phyloP scores from a whole-genome alignment of 2,113 vertebrate genomes.

The Pogonocichla stellata region DNA sequence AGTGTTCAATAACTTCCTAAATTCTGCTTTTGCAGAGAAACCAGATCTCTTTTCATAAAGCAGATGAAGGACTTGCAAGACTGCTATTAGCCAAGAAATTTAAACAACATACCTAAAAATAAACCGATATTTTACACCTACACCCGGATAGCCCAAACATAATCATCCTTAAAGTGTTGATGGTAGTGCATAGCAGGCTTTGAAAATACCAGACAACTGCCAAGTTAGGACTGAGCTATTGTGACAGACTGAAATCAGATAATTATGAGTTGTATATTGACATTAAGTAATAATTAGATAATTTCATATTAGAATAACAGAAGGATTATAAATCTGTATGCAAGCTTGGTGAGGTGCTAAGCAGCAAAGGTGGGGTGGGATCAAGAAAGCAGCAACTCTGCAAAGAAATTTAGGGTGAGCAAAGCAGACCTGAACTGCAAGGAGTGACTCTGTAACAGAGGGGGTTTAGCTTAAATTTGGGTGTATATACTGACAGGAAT shows the following conservation, averaged over 20 bases:
- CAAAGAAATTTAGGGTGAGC: background rate
- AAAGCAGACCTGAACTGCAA: background rate
- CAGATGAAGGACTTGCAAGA: background rate
- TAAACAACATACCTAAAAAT: background rate
- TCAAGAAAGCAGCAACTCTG: background rate
- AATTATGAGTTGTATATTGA: background rate
- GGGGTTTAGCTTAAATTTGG: background rate
- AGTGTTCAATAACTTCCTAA: background rate
- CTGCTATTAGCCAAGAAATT: background rate
- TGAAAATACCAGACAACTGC: background rate
- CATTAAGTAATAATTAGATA: background rate
- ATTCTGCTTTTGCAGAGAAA: background rate
- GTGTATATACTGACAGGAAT: background rate
- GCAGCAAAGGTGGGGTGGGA: background rate
- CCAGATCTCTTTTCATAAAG: background rate
- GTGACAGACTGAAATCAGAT: background rate
- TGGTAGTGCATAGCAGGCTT: background rate
- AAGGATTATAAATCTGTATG: background rate
- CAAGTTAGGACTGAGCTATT: background rate
- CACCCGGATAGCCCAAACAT: background rate
- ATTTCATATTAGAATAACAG: background rate
- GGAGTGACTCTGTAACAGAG: background rate
- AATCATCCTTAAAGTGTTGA: background rate
- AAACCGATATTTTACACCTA: background rate
- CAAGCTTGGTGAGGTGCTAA: background rate